These are phyloP conservation scores for Bettongia penicillata DNA, from an alignment of 2,113 vertebrate species.

Conservation along the genomic window DNA sequence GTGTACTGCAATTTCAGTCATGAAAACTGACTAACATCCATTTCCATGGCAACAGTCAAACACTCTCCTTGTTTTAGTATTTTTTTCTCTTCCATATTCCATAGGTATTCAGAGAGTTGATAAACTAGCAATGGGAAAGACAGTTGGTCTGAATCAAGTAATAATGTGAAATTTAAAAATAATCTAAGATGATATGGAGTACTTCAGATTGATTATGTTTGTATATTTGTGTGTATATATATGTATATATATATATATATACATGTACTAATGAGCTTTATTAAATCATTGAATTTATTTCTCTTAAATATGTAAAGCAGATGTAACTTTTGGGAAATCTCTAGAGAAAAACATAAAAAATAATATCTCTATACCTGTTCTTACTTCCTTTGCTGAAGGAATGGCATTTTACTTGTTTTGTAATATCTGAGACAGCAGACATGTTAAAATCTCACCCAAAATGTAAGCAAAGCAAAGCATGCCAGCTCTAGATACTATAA, in stretches of 20 bases:
- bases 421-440: not conserved
- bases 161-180: too few relatives aligned
- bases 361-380: not conserved
- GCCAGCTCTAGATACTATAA: not conserved
- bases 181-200: too few relatives aligned
- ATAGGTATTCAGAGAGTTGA: not conserved
- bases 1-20: fast-evolving
- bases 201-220: too few relatives aligned
- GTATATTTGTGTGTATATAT: too few relatives aligned
- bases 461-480: not conserved
- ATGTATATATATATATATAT: too few relatives aligned
- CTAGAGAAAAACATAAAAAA: not conserved
- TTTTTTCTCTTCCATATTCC: fast-evolving
- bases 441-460: conserved; percentile 11
- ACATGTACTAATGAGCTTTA: not conserved
- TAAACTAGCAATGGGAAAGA: too few relatives aligned
- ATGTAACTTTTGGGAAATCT: conserved; percentile 7
- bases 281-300: not conserved
- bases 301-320: not conserved
- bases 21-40: fast-evolving
- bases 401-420: not conserved
- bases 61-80: fast-evolving
- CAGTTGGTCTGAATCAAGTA: too few relatives aligned
- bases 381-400: not conserved
- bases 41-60: fast-evolving